Evolutionary conservation across 2,797 vertebrate genomes (phyloP), one percentile per base, ranked within the genome.

Genomic region (Acrocephalus scirpaceus): DNA sequence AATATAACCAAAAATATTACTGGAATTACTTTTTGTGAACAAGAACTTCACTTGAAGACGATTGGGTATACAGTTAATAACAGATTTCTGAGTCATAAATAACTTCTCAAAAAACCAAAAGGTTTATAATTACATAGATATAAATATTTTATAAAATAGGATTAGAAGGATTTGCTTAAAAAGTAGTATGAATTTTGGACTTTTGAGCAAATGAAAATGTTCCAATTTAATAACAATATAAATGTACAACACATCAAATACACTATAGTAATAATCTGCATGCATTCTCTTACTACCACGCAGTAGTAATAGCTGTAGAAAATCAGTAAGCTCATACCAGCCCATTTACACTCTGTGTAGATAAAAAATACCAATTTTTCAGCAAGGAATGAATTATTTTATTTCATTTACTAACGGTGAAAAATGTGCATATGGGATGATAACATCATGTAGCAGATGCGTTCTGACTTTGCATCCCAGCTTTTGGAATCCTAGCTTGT

Each of bases 81-180:
- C 29, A 64, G 54, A 93, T 85, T 94, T 89, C 67, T n/a, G 85
- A 88, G 57, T 34, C 2, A 87, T 62, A 81, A 90, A 44, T 16
- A 4, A 1, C 3, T 4, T 30, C 42, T 25, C 4, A 26, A 18
- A 1, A 73, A 69, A 50, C 40, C 62, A n/a, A 66, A 66, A 90
- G 5, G 1, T 56, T 94, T 82, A 60, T 42, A 51, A 32, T 58
- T 57, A 29, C 10, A 13, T 14, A 4, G 30, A 25, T 36, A 32
- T 0, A 4, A 27, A n/a, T 73, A 42, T 8, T 53, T 86, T 50
- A 21, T 44, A 56, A 86, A 64, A 26, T 7, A 56, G 15, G 19
- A 60, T n/a, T 86, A 61, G 29, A 40, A 74, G 11, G 20, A 48
- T 13, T 48, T 26, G 6, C 6, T 89, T 82, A 54, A 1, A 58